Conservation (phyloP, 2,888 invertebrate species). For the Archips crataeganus region DNA sequence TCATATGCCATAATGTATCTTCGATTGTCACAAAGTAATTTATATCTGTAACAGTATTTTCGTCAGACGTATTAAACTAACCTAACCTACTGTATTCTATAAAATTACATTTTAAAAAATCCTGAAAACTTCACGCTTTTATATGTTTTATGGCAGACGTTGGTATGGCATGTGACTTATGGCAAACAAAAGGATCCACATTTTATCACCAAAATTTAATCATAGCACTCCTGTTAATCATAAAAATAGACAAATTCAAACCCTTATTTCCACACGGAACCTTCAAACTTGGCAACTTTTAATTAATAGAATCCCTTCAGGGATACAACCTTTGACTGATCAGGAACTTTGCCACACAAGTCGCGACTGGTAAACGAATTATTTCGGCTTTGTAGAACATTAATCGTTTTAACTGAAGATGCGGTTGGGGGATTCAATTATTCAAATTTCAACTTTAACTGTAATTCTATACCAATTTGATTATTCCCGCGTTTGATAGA, state of each 20-base stretch:
- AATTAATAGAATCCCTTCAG: conserved; percentile 33
- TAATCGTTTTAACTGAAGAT: conserved; percentile 41
- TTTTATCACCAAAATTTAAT: not conserved
- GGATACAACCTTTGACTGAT: conserved; percentile 38
- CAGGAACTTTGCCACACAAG: conserved; percentile 27
- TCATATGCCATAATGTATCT: no score
- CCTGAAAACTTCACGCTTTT: no score
- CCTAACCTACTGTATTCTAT: no score
- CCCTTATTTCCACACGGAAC: conserved; percentile 1
- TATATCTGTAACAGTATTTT: no score
- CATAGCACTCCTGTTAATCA: not conserved
- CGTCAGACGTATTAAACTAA: no score
- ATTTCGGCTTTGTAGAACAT: conserved; percentile 35
- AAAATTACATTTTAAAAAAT: no score
- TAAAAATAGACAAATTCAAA: conserved; percentile 3
- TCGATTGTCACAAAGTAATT: no score
- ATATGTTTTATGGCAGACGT: no score
- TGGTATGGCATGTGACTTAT: no score
- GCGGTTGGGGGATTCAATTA: conserved; percentile 38
- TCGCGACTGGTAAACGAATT: conserved; percentile 34
- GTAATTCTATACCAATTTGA: conserved; percentile 36
- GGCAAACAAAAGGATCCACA: no score
- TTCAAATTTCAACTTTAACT: conserved; percentile 37
- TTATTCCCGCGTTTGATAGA: conserved; percentile 35
- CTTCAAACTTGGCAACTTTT: conserved; percentile 26